A percentile compares a stretch with the other conserved stretches of the same genome.
phyloP scores from a whole-genome alignment of 2,113 vertebrate genomes.

The Rhombomys opimus region DNA sequence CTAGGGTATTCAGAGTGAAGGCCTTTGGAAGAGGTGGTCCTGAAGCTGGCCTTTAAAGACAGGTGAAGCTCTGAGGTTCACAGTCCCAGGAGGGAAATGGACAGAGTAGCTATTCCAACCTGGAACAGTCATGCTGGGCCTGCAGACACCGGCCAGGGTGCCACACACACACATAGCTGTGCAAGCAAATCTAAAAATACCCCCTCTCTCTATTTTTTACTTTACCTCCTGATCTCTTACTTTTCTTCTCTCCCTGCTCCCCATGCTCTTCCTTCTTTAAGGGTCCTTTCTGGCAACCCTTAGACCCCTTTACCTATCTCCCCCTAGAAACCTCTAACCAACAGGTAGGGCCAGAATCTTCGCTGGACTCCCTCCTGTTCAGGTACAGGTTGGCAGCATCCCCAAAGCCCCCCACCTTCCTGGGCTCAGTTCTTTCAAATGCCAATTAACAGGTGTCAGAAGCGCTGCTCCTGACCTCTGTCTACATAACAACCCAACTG shows the following conservation, averaged over 20 bases:
- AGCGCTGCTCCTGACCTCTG: conserved; percentile 80
- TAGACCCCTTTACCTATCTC: not conserved
- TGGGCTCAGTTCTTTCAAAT: conserved; percentile 85
- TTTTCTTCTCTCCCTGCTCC: conserved; percentile 59
- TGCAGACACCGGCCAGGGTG: not conserved
- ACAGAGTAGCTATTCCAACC: not conserved
- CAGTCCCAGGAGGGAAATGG: not conserved
- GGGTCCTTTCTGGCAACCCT: conserved; percentile 27
- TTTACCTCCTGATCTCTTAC: conserved; percentile 51
- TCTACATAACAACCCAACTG: conserved; percentile 87
- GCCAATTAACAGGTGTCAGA: conserved; percentile 90
- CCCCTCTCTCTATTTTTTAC: conserved; percentile 31
- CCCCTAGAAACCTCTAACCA: conserved; percentile 12
- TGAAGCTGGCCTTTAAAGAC: not conserved
- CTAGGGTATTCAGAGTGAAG: not conserved
- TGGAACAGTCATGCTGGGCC: not conserved
- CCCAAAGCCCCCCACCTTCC: conserved; percentile 40
- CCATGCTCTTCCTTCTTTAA: conserved; percentile 62
- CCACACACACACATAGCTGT: conserved; percentile 34
- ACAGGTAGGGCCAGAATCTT: not conserved
- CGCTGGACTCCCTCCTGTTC: not conserved
- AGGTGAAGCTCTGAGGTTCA: not conserved
- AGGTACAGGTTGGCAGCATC: conserved; percentile 72
- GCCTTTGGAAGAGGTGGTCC: not conserved
- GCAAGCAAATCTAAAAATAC: conserved; percentile 79